Conservation (phyloP, 2,797 vertebrate species). For the Staurois parvus region DNA sequence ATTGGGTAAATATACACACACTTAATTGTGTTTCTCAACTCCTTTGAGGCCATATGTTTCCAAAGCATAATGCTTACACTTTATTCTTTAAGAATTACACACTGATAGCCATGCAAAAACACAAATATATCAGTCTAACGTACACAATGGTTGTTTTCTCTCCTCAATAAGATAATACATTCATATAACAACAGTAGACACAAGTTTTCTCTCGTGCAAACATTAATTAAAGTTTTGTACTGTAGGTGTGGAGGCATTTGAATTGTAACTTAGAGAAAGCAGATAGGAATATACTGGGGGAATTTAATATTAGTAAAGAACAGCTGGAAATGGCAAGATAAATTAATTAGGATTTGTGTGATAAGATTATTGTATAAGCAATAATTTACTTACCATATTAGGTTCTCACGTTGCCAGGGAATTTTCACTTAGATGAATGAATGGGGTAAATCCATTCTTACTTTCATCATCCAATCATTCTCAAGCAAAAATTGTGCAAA, state of each 20-base stretch:
- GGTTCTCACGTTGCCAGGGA: too few relatives aligned
- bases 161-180: background rate
- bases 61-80: too few relatives aligned
- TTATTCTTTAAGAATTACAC: too few relatives aligned
- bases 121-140: background rate
- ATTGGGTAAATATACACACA: too few relatives aligned
- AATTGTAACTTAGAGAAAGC: background rate
- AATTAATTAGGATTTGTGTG: background rate
- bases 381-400: background rate
- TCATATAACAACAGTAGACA: slow-evolving; percentile 5
- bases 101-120: too few relatives aligned
- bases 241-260: background rate
- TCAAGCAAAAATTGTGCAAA: too few relatives aligned
- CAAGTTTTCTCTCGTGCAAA: background rate
- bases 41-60: too few relatives aligned
- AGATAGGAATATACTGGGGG: background rate
- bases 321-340: background rate
- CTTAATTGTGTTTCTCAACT: too few relatives aligned
- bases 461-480: too few relatives aligned
- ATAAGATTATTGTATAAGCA: background rate
- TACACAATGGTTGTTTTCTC: background rate
- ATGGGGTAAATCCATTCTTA: too few relatives aligned
- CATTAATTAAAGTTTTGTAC: background rate
- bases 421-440: too few relatives aligned
- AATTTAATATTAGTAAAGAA: background rate